Percentiles rank a stretch among this genome's conserved stretches.
Conservation (phyloP, 2,888 invertebrate species). For the Zygaena filipendulae region DNA sequence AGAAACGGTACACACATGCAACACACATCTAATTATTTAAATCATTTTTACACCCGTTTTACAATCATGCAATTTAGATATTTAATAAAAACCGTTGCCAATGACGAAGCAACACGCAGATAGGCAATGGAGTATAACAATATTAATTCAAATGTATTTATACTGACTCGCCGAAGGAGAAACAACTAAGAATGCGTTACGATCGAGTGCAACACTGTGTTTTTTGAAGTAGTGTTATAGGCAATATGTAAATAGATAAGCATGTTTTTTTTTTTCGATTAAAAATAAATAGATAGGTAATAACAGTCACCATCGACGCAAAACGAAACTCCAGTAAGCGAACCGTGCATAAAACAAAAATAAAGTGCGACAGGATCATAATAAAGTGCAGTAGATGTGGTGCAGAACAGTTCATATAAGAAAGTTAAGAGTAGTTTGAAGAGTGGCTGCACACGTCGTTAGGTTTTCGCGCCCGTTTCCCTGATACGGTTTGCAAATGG, state of each 20-base stretch:
- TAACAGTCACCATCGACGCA: slow-evolving; percentile 33
- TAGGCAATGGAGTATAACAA: too few relatives aligned
- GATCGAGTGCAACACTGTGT: slow-evolving; percentile 52
- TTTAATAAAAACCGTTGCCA: background rate
- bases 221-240: slow-evolving; percentile 39
- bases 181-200: slow-evolving; percentile 39
- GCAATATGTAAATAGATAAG: slow-evolving; percentile 40
- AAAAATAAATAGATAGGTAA: too few relatives aligned
- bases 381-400: slow-evolving; percentile 34
- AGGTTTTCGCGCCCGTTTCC: too few relatives aligned
- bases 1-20: slow-evolving; percentile 63
- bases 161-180: slow-evolving; percentile 37
- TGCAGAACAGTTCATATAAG: too few relatives aligned
- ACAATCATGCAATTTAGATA: slow-evolving; percentile 56
- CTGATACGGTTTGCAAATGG: too few relatives aligned
- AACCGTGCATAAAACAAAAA: slow-evolving; percentile 41
- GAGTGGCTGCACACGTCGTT: too few relatives aligned
- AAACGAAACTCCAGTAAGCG: slow-evolving; percentile 40
- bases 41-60: slow-evolving; percentile 27
- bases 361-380: slow-evolving; percentile 50
- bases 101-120: too few relatives aligned
- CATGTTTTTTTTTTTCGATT: too few relatives aligned
- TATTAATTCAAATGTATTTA: slow-evolving; percentile 26
- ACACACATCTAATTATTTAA: slow-evolving; percentile 57
- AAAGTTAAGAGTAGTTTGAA: too few relatives aligned